These are phyloP conservation scores for Bombyx huttoni DNA, from an alignment of 2,888 invertebrate species.

Conservation along the genomic window DNA sequence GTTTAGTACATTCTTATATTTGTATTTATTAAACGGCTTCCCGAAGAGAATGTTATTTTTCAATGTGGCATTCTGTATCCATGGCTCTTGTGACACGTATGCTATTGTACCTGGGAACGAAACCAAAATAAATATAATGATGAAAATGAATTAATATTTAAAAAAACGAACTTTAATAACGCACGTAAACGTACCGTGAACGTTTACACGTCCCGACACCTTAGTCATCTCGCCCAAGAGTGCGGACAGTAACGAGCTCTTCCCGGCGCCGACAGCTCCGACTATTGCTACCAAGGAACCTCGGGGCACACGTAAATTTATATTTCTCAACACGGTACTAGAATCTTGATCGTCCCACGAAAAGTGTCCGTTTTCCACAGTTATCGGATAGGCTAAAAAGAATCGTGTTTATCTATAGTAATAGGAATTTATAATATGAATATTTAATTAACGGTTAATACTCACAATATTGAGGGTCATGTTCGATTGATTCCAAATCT, in stretches of 20 bases:
- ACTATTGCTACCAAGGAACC: slow-evolving; percentile 86
- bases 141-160: neutral
- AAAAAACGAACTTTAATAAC: too few species aligned
- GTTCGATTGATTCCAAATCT: slow-evolving; percentile 82
- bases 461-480: slow-evolving; percentile 83
- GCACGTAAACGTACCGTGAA: slow-evolving; percentile 38
- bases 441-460: slow-evolving; percentile 9
- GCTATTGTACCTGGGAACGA: slow-evolving; percentile 66
- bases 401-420: neutral
- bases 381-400: slow-evolving; percentile 78
- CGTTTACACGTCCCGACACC: slow-evolving; percentile 82
- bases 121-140: neutral
- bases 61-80: slow-evolving; percentile 97
- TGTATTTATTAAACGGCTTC: slow-evolving; percentile 76
- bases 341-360: slow-evolving; percentile 84
- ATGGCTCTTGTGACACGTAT: slow-evolving; percentile 95
- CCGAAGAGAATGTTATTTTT: slow-evolving; percentile 95
- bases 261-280: slow-evolving; percentile 90
- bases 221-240: slow-evolving; percentile 94
- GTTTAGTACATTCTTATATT: slow-evolving; percentile 86
- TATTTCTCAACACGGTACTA: slow-evolving; percentile 78
- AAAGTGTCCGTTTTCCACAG: slow-evolving; percentile 91
- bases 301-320: slow-evolving; percentile 78
- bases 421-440: too few species aligned
- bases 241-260: slow-evolving; percentile 90